Base-by-base conservation (phyloP, 2,888 invertebrate species). In the Adineta ricciae region DNA sequence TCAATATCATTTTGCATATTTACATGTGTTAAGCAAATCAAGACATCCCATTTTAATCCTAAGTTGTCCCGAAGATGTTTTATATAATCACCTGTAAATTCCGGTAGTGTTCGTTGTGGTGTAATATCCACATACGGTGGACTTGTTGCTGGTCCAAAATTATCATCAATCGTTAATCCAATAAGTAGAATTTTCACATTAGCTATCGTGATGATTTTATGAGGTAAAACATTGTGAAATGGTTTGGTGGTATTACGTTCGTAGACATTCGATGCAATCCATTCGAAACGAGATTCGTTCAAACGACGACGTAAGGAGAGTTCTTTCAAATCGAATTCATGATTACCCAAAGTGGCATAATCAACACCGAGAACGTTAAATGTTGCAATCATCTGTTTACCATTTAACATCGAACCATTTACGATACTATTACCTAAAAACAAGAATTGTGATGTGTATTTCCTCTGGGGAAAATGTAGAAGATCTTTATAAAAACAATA, bases 291-390 rank as follows among this genome's bases (percentile, higher is more conserved):
- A 19, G 78, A 78, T 78, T 78, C 78, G 11, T 38, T 24, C 41
- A 78, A 38, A 78, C 78, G 78, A 41, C n/a, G 78, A 14, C 41
- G 38, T 41, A 78, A 78, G 11, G 38, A 38, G 8, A 0, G 1
- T 41, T 41, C 78, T 38, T 78, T 21, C 41, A 78, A 41, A 41
- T 78, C 78, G 41, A 78, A 78, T 41, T 78, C 78, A 78, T 78
- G 78, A 78, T 78, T 78, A 16, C 78, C 78, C n/a, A 78, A 41
- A 41, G 78, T 41, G n/a, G 78, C 78, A 41, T 41, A 78, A 78
- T 78, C 41, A 41, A 78, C 36, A 78, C 78, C 78, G 21, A 78
- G 41, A n/a, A 41, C 78, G n/a, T 78, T 78, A 16, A 78, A 78
- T 41, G 78, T n/a, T 1, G 41, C 78, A 38, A 78, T 78, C 78